These are phyloP conservation scores for Ciconia stormi DNA, from an alignment of 2,113 vertebrate species.

Conservation along the genomic window DNA sequence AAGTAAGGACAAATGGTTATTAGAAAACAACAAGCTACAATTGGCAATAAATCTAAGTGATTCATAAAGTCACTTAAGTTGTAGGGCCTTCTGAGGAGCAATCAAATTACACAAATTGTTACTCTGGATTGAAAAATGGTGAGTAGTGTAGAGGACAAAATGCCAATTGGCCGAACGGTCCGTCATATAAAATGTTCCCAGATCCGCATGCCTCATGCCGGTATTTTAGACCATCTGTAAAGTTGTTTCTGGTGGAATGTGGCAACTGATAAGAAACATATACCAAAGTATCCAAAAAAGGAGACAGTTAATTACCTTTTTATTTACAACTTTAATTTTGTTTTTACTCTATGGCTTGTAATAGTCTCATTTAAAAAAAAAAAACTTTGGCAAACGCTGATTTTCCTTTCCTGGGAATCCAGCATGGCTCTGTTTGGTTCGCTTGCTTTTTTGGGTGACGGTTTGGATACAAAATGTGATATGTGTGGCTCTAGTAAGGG, in stretches of 20 bases:
- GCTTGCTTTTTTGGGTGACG: background rate
- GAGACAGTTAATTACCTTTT: conserved; percentile 70
- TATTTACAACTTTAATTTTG: conserved; percentile 66
- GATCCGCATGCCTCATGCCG: conserved; percentile 2
- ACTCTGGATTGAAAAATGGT: conserved; percentile 50
- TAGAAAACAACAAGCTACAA: conserved; percentile 38
- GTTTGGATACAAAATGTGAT: background rate
- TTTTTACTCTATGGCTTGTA: conserved; percentile 43
- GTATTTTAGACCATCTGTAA: conserved; percentile 60
- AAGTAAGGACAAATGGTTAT: conserved; percentile 31
- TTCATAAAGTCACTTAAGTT: conserved; percentile 48
- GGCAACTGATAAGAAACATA: conserved; percentile 51
- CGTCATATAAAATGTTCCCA: conserved; percentile 57
- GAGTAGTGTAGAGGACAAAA: conserved; percentile 34
- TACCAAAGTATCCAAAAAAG: conserved; percentile 48
- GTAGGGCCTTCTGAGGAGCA: conserved; percentile 44
- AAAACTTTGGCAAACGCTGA: background rate
- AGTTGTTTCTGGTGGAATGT: conserved; percentile 61
- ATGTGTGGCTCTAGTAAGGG: background rate
- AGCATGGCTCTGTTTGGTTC: background rate
- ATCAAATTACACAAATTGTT: conserved; percentile 70
- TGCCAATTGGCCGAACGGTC: conserved; percentile 36
- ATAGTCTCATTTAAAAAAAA: conserved; percentile 6
- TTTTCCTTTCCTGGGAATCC: background rate
- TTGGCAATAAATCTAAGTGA: conserved; percentile 38